phyloP scores from a whole-genome alignment of 2,888 invertebrate genomes.

The Drosophila villosipedis region DNA sequence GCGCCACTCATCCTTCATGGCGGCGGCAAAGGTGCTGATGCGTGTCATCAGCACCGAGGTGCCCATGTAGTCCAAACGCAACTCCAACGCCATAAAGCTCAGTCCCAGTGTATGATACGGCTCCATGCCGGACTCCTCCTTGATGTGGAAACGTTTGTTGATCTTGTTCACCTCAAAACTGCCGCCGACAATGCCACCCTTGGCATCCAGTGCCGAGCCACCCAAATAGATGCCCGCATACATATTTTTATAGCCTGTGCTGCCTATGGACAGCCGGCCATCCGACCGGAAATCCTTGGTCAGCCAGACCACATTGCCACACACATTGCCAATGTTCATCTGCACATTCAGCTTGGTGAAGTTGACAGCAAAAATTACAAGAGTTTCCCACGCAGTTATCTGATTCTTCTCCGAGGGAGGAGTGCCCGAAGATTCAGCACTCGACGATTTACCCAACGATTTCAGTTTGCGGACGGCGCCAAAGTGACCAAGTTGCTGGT shows the following conservation, averaged over 20 bases:
- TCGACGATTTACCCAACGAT: slow-evolving; percentile 87
- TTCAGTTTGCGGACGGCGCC: slow-evolving; percentile 86
- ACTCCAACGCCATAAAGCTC: slow-evolving; percentile 93
- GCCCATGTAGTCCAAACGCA: slow-evolving; percentile 99
- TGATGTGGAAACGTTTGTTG: slow-evolving; percentile 94
- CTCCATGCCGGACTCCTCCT: slow-evolving; percentile 95
- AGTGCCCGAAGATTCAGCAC: slow-evolving; percentile 87
- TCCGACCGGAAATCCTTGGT: slow-evolving; percentile 96
- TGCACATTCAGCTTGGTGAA: slow-evolving; percentile 98
- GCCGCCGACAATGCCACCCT: slow-evolving; percentile 99
- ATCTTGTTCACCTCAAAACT: slow-evolving; percentile 96
- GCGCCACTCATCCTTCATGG: slow-evolving; percentile 95
- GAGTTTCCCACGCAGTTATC: slow-evolving; percentile 96
- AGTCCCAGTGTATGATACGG: slow-evolving; percentile 95
- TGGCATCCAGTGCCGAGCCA: slow-evolving; percentile 96
- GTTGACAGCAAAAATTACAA: slow-evolving; percentile 97
- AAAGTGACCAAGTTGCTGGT: slow-evolving; percentile 63
- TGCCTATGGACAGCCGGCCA: slow-evolving; percentile 96
- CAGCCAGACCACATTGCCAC: slow-evolving; percentile 98
- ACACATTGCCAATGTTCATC: slow-evolving; percentile 99
- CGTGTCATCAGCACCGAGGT: slow-evolving; percentile 96
- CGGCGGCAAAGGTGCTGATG: slow-evolving; percentile 92
- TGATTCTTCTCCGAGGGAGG: slow-evolving; percentile 88
- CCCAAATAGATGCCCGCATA: slow-evolving; percentile 94
- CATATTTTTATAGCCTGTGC: slow-evolving; percentile 97